Evolutionary conservation across 2,113 vertebrate species (phyloP).

Genomic region (Hiodon alosoides): DNA sequence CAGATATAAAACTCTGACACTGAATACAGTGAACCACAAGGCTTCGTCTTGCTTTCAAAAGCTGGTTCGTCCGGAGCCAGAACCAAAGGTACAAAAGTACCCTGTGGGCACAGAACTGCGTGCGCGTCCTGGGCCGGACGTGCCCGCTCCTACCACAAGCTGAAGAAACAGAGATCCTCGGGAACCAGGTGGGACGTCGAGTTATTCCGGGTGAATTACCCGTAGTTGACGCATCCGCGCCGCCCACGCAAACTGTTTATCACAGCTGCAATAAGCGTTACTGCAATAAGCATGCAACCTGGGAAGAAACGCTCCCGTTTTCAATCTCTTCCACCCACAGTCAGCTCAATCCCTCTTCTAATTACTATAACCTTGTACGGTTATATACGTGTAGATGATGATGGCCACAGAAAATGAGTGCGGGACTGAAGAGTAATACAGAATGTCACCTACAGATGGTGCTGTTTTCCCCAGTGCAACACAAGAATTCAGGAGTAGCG

Average conservation of each 20-base stretch:
- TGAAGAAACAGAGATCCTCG: too few species aligned
- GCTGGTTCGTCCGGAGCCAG: not conserved
- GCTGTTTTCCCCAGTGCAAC: constrained; percentile 38
- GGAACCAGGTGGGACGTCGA: not conserved
- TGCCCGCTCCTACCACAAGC: not conserved
- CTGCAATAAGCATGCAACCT: too few species aligned
- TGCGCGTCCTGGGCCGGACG: not conserved
- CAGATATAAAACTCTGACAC: not conserved
- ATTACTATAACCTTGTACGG: not conserved
- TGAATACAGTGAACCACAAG: not conserved
- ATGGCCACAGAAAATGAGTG: not conserved
- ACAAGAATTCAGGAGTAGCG: too few species aligned
- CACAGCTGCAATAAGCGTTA: too few species aligned
- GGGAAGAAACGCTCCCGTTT: too few species aligned
- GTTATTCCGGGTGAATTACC: too few species aligned
- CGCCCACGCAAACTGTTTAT: too few species aligned
- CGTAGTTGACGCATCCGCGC: too few species aligned
- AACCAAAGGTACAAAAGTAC: not conserved
- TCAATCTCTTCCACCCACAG: too few species aligned
- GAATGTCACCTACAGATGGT: constrained; percentile 49
- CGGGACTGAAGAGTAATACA: not conserved
- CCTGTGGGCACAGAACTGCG: not conserved
- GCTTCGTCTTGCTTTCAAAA: not conserved
- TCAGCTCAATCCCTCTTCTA: too few species aligned
- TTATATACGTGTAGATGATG: not conserved